These are phyloP conservation scores for Bombus superbus DNA, from an alignment of 1,140 invertebrate genomes.

Conservation along the genomic window DNA sequence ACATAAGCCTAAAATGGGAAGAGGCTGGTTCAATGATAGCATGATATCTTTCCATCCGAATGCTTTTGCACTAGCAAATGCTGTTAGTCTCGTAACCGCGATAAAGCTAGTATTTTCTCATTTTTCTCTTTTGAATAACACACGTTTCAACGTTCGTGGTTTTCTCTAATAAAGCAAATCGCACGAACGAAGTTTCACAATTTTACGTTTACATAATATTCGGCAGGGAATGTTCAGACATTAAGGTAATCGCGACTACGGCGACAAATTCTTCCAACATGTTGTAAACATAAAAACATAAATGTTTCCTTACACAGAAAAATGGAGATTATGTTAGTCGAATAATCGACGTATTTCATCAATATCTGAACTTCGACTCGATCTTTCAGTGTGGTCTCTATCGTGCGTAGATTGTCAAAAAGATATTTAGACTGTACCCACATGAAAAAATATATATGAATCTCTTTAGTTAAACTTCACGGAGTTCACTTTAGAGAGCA, in stretches of 20 bases:
- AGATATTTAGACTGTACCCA: background rate
- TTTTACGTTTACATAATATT: too few species aligned
- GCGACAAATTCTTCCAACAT: rapidly evolving
- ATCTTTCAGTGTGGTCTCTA: background rate
- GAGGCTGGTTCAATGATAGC: rapidly evolving
- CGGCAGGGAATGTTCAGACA: too few species aligned
- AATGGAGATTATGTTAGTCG: background rate
- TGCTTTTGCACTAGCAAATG: too few species aligned
- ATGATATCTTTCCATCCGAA: too few species aligned
- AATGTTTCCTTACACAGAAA: background rate
- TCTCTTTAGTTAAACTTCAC: background rate
- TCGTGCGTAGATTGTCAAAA: background rate
- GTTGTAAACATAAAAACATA: background rate
- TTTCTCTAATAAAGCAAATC: too few species aligned
- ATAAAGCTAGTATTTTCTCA: rapidly evolving
- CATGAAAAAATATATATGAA: background rate
- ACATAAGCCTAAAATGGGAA: rapidly evolving
- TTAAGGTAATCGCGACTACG: too few species aligned
- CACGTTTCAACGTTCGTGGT: too few species aligned
- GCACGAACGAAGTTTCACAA: too few species aligned
- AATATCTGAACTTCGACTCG: conserved; percentile 4
- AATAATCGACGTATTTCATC: background rate
- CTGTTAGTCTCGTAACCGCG: too few species aligned
- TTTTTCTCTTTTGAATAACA: too few species aligned
- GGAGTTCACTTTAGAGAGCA: too few species aligned